Conservation (phyloP, 2,113 vertebrate genomes). For the Aphyosemion australe region DNA sequence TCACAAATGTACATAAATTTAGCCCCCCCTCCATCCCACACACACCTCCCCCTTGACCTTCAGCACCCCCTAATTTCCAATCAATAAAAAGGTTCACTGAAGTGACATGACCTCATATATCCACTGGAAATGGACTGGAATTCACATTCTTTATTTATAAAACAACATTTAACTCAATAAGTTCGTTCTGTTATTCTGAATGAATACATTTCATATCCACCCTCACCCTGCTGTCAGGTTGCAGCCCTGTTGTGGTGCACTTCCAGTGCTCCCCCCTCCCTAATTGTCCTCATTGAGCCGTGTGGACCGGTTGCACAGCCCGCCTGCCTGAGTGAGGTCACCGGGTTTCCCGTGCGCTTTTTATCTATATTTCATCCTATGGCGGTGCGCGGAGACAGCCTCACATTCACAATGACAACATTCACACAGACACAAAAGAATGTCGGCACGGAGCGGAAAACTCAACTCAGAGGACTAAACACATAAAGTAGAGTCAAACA, state of each 20-base stretch:
- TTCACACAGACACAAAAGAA: conserved; percentile 37
- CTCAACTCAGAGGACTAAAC: neutral
- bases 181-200: conserved; percentile 4
- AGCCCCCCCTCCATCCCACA: neutral
- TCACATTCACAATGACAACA: conserved; percentile 32
- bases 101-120: conserved; percentile 50
- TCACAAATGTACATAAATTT: conserved; percentile 39
- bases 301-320: conserved; percentile 84
- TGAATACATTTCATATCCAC: conserved; percentile 51
- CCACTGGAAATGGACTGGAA: too few relatives aligned
- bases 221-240: conserved; percentile 52
- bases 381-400: conserved; percentile 55
- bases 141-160: too few relatives aligned
- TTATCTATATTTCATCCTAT: conserved; percentile 72
- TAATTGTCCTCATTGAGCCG: conserved; percentile 86
- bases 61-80: conserved; percentile 49
- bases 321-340: conserved; percentile 76
- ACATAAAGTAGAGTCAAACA: conserved; percentile 5
- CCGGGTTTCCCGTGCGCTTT: conserved; percentile 83
- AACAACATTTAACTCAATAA: too few relatives aligned
- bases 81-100: conserved; percentile 62
- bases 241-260: conserved; percentile 67
- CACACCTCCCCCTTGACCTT: conserved; percentile 5
- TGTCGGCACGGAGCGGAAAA: conserved; percentile 6
- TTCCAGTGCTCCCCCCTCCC: conserved; percentile 74